Base-by-base conservation (phyloP, 1,140 invertebrate genomes). In the Lordiphosa collinella region DNA sequence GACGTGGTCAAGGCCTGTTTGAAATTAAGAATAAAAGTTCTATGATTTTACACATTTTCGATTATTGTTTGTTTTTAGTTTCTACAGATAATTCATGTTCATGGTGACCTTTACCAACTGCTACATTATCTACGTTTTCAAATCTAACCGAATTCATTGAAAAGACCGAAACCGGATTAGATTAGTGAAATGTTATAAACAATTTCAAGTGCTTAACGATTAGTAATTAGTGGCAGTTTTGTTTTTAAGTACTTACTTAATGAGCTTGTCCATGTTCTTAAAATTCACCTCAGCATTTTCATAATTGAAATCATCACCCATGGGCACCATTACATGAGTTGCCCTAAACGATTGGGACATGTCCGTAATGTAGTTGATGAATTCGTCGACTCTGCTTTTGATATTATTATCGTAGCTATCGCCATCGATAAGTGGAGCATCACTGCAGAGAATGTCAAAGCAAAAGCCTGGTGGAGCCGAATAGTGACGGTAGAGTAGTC, bases 281-380 rank as follows among this genome's bases (percentile, higher is more conserved):
- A 92, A 98, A 93, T 95, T 97, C 71, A 92, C 92, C 64, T 93
- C 90, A 1, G 97, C 96, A 87, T 94, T 92, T 86, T 96, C 94
- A 89, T 97, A 99, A 50, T 94, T 92, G 86, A 99, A 99, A 90
- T 99, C 97, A 63, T 93, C 94, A 0, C 97, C 97, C 97, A 98
- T 98, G 2, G 96, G 97, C 40, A 98, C 90, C 55, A 98, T 91
- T 4, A 98, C 90, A 86, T 98, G 94, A 71, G 94, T 93, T 0
- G 93, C 92, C 25, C 89, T 88, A 78, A 93, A 95, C 1, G 86
- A 84, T 35, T 89, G 62, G 0, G 91, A 87, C 90, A 93, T 92
- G 11, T 87, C 87, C 46, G 87, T 52, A 5, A 84, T 44, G 72
- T 92, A 92, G 9, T 89, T 85, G 16, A 94, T 69, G 73, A 95